phyloP scores from a whole-genome alignment of 2,888 invertebrate species.

The Leucoma salicis region DNA sequence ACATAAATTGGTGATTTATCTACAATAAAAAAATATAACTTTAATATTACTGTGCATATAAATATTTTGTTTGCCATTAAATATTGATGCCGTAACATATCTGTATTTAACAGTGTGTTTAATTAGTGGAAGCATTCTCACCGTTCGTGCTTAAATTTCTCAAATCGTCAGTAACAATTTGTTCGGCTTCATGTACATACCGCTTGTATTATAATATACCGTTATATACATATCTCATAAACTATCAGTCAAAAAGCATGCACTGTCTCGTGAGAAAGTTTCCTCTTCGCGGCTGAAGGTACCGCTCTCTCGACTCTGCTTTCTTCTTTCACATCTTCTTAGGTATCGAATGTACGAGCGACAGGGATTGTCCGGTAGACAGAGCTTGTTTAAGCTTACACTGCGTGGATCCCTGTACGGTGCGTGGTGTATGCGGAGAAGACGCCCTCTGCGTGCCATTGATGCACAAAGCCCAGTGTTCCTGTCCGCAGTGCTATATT shows the following conservation, averaged over 20 bases:
- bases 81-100: conserved; percentile 46
- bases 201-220: conserved; percentile 83
- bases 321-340: conserved; percentile 83
- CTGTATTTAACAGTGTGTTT: conserved; percentile 42
- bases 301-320: conserved; percentile 87
- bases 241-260: conserved; percentile 84
- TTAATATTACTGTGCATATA: conserved; percentile 29
- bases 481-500: conserved; percentile 93
- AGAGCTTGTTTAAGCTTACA: conserved; percentile 95
- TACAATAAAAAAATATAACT: conserved; percentile 22
- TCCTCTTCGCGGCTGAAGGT: conserved; percentile 94
- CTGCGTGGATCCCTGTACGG: conserved; percentile 94
- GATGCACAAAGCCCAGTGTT: conserved; percentile 92
- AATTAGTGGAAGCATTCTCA: conserved; percentile 83
- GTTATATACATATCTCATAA: conserved; percentile 78
- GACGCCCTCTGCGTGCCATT: conserved; percentile 94
- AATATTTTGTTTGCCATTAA: conserved; percentile 43
- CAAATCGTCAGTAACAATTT: conserved; percentile 78
- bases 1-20: conserved; percentile 24
- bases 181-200: conserved; percentile 83
- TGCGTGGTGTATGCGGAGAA: conserved; percentile 93
- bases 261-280: conserved; percentile 89
- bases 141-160: conserved; percentile 80
- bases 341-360: conserved; percentile 94
- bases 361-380: conserved; percentile 95